These are phyloP conservation scores for Eretmocerus hayati DNA, from an alignment of 2,888 invertebrate species.

Conservation along the genomic window DNA sequence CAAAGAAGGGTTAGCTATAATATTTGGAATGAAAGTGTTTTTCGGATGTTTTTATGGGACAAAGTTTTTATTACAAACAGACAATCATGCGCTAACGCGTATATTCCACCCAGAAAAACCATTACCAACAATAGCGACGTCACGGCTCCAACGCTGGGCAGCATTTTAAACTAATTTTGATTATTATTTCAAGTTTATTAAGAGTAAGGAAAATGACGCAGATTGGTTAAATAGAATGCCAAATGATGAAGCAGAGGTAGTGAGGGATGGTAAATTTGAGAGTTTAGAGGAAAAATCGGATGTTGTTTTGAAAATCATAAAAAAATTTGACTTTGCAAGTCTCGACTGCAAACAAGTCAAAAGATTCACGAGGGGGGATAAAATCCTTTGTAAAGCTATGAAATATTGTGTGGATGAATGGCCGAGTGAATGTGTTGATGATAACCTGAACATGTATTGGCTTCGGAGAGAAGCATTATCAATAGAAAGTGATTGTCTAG, in stretches of 20 bases:
- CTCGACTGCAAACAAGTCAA: no score
- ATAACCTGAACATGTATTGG: slow-evolving; percentile 10
- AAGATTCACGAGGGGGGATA: not conserved
- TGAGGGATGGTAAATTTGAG: no score
- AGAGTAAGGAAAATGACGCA: slow-evolving; percentile 7
- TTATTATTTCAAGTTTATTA: slow-evolving; percentile 15
- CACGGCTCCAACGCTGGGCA: slow-evolving; percentile 19
- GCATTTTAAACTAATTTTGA: slow-evolving; percentile 14
- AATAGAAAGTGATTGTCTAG: slow-evolving; percentile 13
- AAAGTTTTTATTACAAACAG: slow-evolving; percentile 18
- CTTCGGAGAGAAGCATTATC: slow-evolving; percentile 11
- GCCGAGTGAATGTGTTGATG: slow-evolving; percentile 8
- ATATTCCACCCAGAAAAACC: slow-evolving; percentile 18
- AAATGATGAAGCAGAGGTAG: no score
- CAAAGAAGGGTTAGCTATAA: slow-evolving; percentile 16
- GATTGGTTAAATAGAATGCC: slow-evolving; percentile 2
- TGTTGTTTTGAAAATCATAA: no score
- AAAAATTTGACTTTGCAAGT: no score
- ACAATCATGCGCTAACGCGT: slow-evolving; percentile 11
- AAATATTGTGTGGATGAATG: slow-evolving; percentile 13
- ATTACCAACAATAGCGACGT: slow-evolving; percentile 14
- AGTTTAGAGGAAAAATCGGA: no score
- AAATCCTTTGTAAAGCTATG: slow-evolving; percentile 11
- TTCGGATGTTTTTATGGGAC: slow-evolving; percentile 16
- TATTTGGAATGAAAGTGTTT: slow-evolving; percentile 19